These are phyloP conservation scores for Dermochelys coriacea DNA, from an alignment of 2,797 vertebrate genomes.

Conservation along the genomic window DNA sequence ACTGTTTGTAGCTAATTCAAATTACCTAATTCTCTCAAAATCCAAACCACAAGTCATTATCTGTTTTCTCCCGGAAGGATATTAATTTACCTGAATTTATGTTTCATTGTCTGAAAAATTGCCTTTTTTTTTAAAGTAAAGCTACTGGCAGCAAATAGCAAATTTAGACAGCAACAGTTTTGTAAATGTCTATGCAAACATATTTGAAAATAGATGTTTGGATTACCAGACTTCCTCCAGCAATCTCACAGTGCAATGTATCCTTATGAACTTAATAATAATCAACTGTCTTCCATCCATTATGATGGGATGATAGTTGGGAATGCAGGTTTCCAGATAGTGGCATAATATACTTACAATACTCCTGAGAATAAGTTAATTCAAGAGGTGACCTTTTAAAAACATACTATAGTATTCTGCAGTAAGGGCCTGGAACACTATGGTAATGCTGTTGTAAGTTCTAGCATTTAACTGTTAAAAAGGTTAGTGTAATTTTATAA, in stretches of 20 bases:
- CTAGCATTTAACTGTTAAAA: background rate
- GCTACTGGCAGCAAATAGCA: background rate
- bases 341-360: background rate
- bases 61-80: background rate
- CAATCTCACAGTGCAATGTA: background rate
- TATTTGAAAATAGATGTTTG: conserved; percentile 19
- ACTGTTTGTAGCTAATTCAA: conserved; percentile 38
- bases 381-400: background rate
- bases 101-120: conserved; percentile 21
- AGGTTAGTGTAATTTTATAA: background rate
- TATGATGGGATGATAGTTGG: background rate
- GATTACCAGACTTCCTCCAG: conserved; percentile 8
- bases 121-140: background rate
- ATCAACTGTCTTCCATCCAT: background rate
- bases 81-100: conserved; percentile 51
- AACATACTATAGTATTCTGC: background rate
- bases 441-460: background rate
- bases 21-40: conserved; percentile 30
- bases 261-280: conserved; percentile 5
- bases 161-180: background rate
- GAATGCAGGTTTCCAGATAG: background rate
- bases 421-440: background rate
- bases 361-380: background rate
- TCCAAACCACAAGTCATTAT: background rate
- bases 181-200: background rate